Evolutionary conservation across 2,113 vertebrate species (phyloP), one percentile per base, ranked within the genome.

Genomic region (Heterotilapia buettikoferi): DNA sequence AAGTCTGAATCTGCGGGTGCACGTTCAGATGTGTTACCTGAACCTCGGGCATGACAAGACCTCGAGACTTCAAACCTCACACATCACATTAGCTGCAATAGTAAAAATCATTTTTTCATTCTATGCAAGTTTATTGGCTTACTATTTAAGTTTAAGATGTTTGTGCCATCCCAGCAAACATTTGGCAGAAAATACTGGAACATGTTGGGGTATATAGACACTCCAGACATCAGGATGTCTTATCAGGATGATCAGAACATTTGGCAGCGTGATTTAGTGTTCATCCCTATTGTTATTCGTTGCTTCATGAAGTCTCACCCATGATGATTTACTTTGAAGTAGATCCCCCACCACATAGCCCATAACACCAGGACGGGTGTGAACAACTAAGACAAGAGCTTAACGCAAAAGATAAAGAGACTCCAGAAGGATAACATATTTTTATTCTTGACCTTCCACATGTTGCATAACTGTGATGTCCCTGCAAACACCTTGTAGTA

Each of bases 261-360:
- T 84, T 93, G 89, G 26, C 59, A 7, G 86, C 57, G 83, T 91
- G 90, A 79, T 76, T 94, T 86, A 90, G 31, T 29, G 31, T 54
- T 57, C 61, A 52, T 43, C 40, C 57, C 71, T 83, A 61, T 12
- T 13, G 36, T 88, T 76, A 61, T 61, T 63, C 12, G 4, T 24
- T 59, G 68, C 80, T 68, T 89, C 10, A 21, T 61, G 26, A 86
- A 52, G 45, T 61, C 73, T 79, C 54, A 54, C 84, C 38, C 40
- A 21, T 5, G 19, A 79, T 78, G 18, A 71, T 79, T 56, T 78
- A 45, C 88, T 95, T 95, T 94, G 86, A 94, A 92, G 91, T 88
- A 80, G 47, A 93, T 86, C 92, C 84, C 40, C 68, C 6, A 10
- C 14, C 18, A 80, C 81, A 87, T 66, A 57, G 57, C 54, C 81